Evolutionary conservation across 2,888 invertebrate genomes (phyloP), one percentile per base, ranked within the genome.

Genomic region (Xestobium rufovillosum): DNA sequence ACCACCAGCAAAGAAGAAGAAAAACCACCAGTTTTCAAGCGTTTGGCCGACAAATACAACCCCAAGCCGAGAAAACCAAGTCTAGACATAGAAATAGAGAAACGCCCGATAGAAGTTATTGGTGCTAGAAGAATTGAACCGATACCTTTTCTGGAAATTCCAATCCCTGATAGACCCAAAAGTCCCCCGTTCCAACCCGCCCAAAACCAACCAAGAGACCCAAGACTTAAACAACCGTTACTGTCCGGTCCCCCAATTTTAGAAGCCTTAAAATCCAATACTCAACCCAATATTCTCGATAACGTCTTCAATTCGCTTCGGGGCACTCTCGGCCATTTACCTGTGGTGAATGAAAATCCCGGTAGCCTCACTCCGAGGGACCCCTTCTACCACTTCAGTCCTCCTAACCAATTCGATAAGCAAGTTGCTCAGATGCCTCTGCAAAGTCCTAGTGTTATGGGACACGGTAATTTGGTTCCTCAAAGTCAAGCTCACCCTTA

Each of bases 1-100:
- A 14, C 31, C 15, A 4, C 38, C 44, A 8, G 14, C 2, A 30
- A 31, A 23, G 25, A 27, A 9, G 39, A 36, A 26, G 4, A 11
- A 2, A 26, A 2, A 26, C 15, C 13, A 14, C 9, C 28, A 4
- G 29, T 16, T 23, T 56, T 42, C 41, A 56, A 51, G 47, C 50
- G 67, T n/a, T 43, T 68, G 13, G 69, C 68, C 2, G 63, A 66
- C 40, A 70, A 69, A 49, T 69, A 68, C 39, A 63, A 68, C 49
- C 68, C 66, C 2, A 66, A 65, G 52, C 68, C 67, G 1, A 55
- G 62, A 19, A 58, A 52, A 42, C 36, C 48, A 12, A 29, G 42
- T 4, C 23, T 44, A 3, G 49, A 48, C 4, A n/a, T 51, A 53
- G 3, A 52, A 38, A 15, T 52, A 52, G 23, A 51, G 42, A 16